Conservation (phyloP, 2,113 vertebrate genomes). For the Carassius auratus region DNA sequence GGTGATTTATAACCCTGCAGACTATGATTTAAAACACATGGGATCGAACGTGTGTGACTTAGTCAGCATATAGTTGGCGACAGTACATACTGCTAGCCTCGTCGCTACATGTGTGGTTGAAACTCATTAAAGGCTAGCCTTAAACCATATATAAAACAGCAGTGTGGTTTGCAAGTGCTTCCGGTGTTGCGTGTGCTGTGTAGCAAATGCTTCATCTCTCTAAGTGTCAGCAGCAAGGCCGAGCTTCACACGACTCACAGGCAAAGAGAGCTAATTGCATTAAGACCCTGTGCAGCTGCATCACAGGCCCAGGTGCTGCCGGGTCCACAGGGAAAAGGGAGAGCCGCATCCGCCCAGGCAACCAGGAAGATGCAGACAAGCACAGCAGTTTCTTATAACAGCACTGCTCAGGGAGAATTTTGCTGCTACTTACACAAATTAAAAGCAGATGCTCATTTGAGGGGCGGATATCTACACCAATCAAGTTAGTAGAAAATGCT, state of each 20-base stretch:
- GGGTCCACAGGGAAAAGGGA: conserved; percentile 19
- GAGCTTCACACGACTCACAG: conserved; percentile 42
- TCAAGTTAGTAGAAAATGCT: not conserved
- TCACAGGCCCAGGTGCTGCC: conserved; percentile 47
- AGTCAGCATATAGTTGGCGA: conserved; percentile 27
- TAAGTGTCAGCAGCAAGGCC: conserved; percentile 39
- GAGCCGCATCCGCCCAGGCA: conserved; percentile 7
- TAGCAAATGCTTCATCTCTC: conserved; percentile 29
- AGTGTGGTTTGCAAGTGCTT: not conserved
- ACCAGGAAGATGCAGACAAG: conserved; percentile 1
- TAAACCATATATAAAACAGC: conserved; percentile 38
- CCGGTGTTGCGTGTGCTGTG: conserved; percentile 3
- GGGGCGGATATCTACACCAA: not conserved
- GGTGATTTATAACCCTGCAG: conserved; percentile 56
- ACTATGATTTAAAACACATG: conserved; percentile 56
- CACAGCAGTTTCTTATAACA: conserved; percentile 13
- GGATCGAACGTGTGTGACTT: conserved; percentile 36
- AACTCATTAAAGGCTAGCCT: conserved; percentile 49
- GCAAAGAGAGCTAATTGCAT: conserved; percentile 52
- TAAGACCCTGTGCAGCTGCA: conserved; percentile 44
- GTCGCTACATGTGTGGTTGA: conserved; percentile 46
- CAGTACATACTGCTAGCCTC: conserved; percentile 16
- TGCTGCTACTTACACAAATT: conserved; percentile 21
- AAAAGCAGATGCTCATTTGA: not conserved
- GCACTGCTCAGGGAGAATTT: conserved; percentile 23